A percentile compares a stretch with the other conserved stretches of the same genome.
These are phyloP conservation scores for Poecilia latipinna DNA, from an alignment of 2,113 vertebrate genomes.

Conservation along the genomic window DNA sequence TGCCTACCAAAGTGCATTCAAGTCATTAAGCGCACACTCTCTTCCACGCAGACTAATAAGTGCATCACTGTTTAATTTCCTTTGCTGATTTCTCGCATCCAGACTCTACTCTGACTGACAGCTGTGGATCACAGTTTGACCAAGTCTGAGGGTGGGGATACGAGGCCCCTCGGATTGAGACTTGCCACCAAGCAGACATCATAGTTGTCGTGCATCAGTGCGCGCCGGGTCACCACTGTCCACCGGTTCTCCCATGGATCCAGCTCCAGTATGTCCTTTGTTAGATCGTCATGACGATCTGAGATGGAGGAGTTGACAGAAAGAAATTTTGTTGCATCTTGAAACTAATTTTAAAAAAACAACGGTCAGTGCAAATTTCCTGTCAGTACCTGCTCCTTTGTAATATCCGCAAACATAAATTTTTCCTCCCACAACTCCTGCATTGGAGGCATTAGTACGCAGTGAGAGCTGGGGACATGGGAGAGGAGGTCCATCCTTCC, in stretches of 20 bases:
- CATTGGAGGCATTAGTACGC: slow-evolving; percentile 84
- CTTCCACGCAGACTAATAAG: slow-evolving; percentile 36
- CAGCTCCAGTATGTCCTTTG: slow-evolving; percentile 93
- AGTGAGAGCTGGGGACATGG: slow-evolving; percentile 89
- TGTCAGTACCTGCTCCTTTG: slow-evolving; percentile 88
- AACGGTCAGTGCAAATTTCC: neutral
- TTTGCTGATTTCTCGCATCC: slow-evolving; percentile 11
- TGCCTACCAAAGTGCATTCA: slow-evolving; percentile 39
- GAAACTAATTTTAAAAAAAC: neutral
- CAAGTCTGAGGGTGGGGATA: slow-evolving; percentile 90
- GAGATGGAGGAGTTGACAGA: slow-evolving; percentile 35
- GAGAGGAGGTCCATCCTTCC: slow-evolving; percentile 90
- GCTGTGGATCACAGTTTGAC: slow-evolving; percentile 68
- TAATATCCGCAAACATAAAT: slow-evolving; percentile 95
- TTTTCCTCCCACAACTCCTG: slow-evolving; percentile 89
- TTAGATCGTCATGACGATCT: slow-evolving; percentile 94
- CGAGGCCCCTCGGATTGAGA: slow-evolving; percentile 92
- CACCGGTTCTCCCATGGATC: slow-evolving; percentile 92
- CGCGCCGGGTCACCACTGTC: slow-evolving; percentile 85
- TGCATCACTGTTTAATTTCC: slow-evolving; percentile 42
- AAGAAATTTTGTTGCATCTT: neutral
- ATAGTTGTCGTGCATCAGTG: slow-evolving; percentile 95
- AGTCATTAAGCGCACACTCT: slow-evolving; percentile 18
- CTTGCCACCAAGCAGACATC: slow-evolving; percentile 94
- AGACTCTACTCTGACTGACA: slow-evolving; percentile 42